Evolutionary conservation across 2,113 vertebrate genomes (phyloP).

Genomic region (Alethe castanea): DNA sequence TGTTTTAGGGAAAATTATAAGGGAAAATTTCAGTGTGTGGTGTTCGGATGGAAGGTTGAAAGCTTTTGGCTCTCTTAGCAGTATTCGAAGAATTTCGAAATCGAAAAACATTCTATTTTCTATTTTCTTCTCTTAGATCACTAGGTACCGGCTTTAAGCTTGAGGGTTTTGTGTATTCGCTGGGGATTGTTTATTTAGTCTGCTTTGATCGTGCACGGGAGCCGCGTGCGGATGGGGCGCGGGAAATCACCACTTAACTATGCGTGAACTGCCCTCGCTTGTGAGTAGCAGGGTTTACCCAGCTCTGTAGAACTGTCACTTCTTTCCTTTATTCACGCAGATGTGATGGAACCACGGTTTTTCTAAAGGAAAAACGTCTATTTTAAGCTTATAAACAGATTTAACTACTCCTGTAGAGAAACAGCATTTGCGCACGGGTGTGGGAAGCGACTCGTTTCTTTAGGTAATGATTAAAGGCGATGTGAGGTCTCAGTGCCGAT

Average conservation of each 20-base stretch:
- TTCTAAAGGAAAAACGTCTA: neutral
- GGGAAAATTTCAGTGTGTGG: fast-evolving
- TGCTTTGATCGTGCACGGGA: neutral
- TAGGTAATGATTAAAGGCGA: neutral
- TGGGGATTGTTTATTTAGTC: neutral
- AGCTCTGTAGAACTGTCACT: neutral
- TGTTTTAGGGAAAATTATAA: neutral
- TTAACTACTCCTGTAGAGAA: neutral
- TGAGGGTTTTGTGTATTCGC: neutral
- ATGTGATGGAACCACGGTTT: fast-evolving
- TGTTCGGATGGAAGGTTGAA: neutral
- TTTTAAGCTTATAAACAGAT: neutral
- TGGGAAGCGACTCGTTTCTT: neutral
- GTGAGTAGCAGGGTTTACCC: neutral
- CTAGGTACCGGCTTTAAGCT: neutral
- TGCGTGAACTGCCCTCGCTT: fast-evolving
- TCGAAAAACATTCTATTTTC: neutral
- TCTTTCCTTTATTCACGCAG: neutral
- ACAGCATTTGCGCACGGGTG: fast-evolving
- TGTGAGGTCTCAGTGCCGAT: neutral
- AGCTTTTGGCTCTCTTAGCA: fast-evolving
- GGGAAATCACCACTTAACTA: neutral
- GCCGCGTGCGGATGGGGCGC: no score
- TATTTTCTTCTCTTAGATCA: neutral
- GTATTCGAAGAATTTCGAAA: no score